These are phyloP conservation scores for Myrmecobius fasciatus DNA, from an alignment of 2,113 vertebrate species.

Conservation along the genomic window DNA sequence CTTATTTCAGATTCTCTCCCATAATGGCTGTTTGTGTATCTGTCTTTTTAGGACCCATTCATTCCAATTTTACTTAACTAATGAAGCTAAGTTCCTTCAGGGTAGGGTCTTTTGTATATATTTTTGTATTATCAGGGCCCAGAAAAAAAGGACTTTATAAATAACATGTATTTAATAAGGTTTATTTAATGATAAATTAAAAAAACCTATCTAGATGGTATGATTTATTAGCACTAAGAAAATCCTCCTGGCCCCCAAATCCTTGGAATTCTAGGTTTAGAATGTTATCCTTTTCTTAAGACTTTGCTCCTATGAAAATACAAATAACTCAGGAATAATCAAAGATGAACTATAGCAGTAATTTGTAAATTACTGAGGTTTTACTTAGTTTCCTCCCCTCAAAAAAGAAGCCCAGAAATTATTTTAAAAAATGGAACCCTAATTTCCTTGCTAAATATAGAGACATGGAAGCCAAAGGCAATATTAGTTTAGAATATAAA, in stretches of 20 bases:
- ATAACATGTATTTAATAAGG: neutral
- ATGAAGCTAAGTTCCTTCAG: neutral
- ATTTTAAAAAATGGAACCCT: neutral
- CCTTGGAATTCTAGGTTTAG: neutral
- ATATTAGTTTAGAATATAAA: neutral
- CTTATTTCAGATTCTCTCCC: neutral
- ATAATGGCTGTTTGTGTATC: neutral
- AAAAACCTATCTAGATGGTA: neutral
- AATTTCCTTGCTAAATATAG: neutral
- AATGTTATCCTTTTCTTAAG: neutral
- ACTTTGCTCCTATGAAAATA: neutral
- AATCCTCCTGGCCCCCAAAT: neutral
- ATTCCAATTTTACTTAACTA: neutral
- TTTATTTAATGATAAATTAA: neutral
- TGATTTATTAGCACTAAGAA: neutral
- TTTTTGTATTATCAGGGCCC: neutral
- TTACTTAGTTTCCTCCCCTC: too few relatives aligned
- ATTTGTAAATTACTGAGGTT: neutral
- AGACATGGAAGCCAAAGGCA: neutral
- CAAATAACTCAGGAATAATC: neutral
- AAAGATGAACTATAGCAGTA: neutral
- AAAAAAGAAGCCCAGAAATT: neutral
- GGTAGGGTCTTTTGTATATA: neutral
- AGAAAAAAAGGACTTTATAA: neutral
- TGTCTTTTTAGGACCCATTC: neutral